Percentiles rank a stretch among this genome's conserved stretches.
These are phyloP conservation scores for Paramormyrops kingsleyae DNA, from an alignment of 2,113 vertebrate species.

Conservation along the genomic window DNA sequence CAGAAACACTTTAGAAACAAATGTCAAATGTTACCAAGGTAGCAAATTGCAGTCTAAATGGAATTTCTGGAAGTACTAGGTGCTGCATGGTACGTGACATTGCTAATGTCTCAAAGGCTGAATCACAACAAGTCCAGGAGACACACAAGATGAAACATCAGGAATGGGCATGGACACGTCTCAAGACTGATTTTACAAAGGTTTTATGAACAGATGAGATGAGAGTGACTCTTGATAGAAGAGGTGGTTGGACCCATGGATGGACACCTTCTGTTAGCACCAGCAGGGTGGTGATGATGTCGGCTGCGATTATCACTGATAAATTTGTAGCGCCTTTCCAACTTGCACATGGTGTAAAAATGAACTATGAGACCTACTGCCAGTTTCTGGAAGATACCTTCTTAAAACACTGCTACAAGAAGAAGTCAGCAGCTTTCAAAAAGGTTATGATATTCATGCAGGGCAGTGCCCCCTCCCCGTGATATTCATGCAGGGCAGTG, in stretches of 20 bases:
- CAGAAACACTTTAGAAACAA: neutral
- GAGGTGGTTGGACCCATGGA: neutral
- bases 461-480: no score
- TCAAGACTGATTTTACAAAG: neutral
- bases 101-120: neutral
- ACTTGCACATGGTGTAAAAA: neutral
- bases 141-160: neutral
- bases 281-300: neutral
- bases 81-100: neutral
- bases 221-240: neutral
- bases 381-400: neutral
- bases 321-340: neutral
- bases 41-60: neutral
- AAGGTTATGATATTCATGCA: neutral
- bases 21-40: neutral
- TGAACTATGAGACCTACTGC: neutral
- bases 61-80: neutral
- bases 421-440: neutral
- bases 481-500: no score
- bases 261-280: neutral
- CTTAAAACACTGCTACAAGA: neutral
- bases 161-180: neutral
- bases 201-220: neutral
- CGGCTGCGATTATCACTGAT: neutral
- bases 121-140: neutral